Conservation (phyloP, 1,140 invertebrate species). For the Drosophila eugracilis region DNA sequence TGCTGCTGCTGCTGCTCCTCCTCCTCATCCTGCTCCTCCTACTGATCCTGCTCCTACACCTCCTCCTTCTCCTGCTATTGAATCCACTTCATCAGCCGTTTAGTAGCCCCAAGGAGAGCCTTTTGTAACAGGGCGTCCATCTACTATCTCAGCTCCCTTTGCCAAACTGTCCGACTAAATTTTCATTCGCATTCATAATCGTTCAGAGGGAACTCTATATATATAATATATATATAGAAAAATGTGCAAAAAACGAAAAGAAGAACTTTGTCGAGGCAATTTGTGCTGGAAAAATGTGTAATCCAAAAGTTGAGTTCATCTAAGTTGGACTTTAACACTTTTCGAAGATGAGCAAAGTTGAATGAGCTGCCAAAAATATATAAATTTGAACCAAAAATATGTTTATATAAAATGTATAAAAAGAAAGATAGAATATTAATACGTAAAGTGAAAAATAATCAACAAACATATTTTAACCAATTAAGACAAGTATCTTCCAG, state of each 20-base stretch:
- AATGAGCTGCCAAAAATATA: slow-evolving; percentile 18
- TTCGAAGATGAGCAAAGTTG: slow-evolving; percentile 38
- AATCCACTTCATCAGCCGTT: slow-evolving; percentile 59
- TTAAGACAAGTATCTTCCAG: too few species aligned
- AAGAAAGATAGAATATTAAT: background rate
- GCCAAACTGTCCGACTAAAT: slow-evolving; percentile 7
- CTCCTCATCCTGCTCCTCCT: too few species aligned
- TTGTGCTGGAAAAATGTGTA: slow-evolving; percentile 22
- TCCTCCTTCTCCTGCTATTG: slow-evolving; percentile 2
- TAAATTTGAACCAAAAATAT: slow-evolving; percentile 14
- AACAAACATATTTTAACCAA: background rate
- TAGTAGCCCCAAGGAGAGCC: slow-evolving; percentile 33
- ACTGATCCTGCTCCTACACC: too few species aligned
- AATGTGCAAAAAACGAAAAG: slow-evolving; percentile 14
- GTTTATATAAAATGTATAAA: too few species aligned
- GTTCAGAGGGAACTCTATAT: slow-evolving; percentile 41
- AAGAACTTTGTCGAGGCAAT: slow-evolving; percentile 33
- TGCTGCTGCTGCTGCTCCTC: background rate
- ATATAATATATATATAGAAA: slow-evolving; percentile 35
- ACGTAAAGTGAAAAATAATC: background rate
- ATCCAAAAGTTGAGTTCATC: slow-evolving; percentile 49
- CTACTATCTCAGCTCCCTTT: background rate
- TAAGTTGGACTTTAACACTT: slow-evolving; percentile 47
- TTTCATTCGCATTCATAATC: slow-evolving; percentile 58
- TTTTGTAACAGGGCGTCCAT: slow-evolving; percentile 28